These are phyloP conservation scores for Monopis laevigella DNA, from an alignment of 2,888 invertebrate species.

Conservation along the genomic window DNA sequence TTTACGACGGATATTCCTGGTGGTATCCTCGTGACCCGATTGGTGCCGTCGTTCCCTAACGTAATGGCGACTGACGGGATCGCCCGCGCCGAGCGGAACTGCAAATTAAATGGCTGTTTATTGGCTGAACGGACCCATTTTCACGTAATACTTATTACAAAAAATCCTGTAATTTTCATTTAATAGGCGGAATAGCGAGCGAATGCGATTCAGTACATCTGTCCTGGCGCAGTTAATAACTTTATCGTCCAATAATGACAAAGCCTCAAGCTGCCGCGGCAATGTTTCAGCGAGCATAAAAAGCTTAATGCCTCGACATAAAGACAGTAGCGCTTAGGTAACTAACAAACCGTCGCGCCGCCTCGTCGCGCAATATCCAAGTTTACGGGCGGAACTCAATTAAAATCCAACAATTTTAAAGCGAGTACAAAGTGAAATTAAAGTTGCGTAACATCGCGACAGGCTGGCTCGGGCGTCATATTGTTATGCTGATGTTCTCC, in stretches of 20 bases:
- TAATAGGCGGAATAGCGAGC: slow-evolving; percentile 37
- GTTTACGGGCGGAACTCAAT: slow-evolving; percentile 49
- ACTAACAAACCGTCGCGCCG: slow-evolving; percentile 38
- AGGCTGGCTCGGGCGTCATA: slow-evolving; percentile 7
- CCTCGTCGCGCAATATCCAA: slow-evolving; percentile 26
- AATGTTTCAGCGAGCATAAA: slow-evolving; percentile 26
- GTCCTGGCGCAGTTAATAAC: slow-evolving; percentile 39
- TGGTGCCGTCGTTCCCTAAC: slow-evolving; percentile 8
- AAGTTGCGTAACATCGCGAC: slow-evolving; percentile 41
- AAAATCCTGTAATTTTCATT: neutral
- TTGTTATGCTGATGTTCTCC: neutral
- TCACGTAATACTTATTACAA: neutral
- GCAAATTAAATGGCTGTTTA: slow-evolving; percentile 47
- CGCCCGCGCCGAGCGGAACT: slow-evolving; percentile 32
- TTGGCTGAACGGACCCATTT: slow-evolving; percentile 25
- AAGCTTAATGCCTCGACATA: slow-evolving; percentile 31
- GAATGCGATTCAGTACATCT: slow-evolving; percentile 44
- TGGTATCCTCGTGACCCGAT: slow-evolving; percentile 34
- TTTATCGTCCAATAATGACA: slow-evolving; percentile 46
- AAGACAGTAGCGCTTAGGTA: slow-evolving; percentile 33
- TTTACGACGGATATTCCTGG: slow-evolving; percentile 43
- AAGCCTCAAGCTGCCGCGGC: slow-evolving; percentile 16
- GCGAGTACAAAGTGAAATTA: slow-evolving; percentile 44
- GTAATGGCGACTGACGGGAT: slow-evolving; percentile 28
- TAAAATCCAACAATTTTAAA: slow-evolving; percentile 51